These are phyloP conservation scores for Zaprionus bogoriensis DNA, from an alignment of 2,888 invertebrate genomes.

Conservation along the genomic window DNA sequence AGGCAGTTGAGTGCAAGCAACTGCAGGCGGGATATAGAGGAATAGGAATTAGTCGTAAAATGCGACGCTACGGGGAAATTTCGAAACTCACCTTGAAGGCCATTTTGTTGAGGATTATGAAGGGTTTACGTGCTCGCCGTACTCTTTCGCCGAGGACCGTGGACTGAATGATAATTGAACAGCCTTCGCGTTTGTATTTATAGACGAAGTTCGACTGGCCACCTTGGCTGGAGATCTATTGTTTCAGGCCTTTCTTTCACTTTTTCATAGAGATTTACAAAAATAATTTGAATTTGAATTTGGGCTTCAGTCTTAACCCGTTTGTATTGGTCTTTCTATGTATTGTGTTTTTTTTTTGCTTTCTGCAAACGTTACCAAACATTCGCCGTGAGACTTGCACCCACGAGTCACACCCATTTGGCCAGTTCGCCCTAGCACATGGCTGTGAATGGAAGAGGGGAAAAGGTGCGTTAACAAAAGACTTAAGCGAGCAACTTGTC, in stretches of 20 bases:
- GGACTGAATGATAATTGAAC: slow-evolving; percentile 78
- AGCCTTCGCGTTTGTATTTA: slow-evolving; percentile 73
- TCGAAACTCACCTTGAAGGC: slow-evolving; percentile 75
- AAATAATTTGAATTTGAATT: slow-evolving; percentile 56
- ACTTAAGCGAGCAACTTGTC: slow-evolving; percentile 69
- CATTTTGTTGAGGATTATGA: slow-evolving; percentile 59
- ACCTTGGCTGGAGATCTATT: slow-evolving; percentile 47
- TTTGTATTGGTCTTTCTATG: slow-evolving; percentile 64
- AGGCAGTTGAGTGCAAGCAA: slow-evolving; percentile 63
- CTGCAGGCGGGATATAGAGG: too few species aligned
- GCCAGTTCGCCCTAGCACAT: slow-evolving; percentile 36
- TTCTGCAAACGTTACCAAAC: slow-evolving; percentile 23
- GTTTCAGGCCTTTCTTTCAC: slow-evolving; percentile 71
- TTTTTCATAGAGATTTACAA: slow-evolving; percentile 61
- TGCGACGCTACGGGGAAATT: neutral
- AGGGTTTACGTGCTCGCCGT: slow-evolving; percentile 53
- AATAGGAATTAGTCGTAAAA: neutral
- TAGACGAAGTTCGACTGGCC: slow-evolving; percentile 53
- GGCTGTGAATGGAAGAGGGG: slow-evolving; percentile 61
- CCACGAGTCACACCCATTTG: slow-evolving; percentile 76
- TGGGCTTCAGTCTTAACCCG: slow-evolving; percentile 52
- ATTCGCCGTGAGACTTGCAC: slow-evolving; percentile 65
- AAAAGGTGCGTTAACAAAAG: slow-evolving; percentile 61
- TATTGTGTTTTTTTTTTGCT: slow-evolving; percentile 16
- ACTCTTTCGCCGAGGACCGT: slow-evolving; percentile 70